These are phyloP conservation scores for Sinhomidia bicolor DNA, from an alignment of 2,888 invertebrate genomes.

Conservation along the genomic window DNA sequence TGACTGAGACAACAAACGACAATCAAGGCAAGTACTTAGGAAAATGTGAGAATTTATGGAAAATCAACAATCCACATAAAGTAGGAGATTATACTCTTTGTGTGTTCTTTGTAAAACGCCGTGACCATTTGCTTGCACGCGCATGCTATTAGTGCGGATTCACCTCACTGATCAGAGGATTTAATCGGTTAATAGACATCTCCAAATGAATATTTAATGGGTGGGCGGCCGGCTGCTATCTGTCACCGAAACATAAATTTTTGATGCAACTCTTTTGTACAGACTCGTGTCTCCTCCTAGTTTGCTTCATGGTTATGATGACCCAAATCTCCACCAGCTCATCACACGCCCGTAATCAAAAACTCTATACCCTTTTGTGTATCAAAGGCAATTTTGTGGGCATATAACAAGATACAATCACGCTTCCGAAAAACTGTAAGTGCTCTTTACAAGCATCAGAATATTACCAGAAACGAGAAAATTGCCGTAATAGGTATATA, in stretches of 20 bases:
- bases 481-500: too few species aligned
- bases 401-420: not conserved
- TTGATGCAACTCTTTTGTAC: slow-evolving; percentile 15
- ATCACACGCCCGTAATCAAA: slow-evolving; percentile 45
- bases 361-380: not conserved
- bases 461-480: too few species aligned
- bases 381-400: not conserved
- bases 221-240: slow-evolving; percentile 67
- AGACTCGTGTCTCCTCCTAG: slow-evolving; percentile 38
- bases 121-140: slow-evolving; percentile 58
- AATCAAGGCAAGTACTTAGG: not conserved
- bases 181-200: slow-evolving; percentile 63
- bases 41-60: not conserved
- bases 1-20: not conserved
- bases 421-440: not conserved
- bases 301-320: slow-evolving; percentile 29
- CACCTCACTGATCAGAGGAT: slow-evolving; percentile 45
- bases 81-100: slow-evolving; percentile 31
- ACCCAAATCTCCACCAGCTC: slow-evolving; percentile 23
- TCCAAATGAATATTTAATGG: slow-evolving; percentile 53
- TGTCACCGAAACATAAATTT: slow-evolving; percentile 58
- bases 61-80: slow-evolving; percentile 44
- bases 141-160: slow-evolving; percentile 55
- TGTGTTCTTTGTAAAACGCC: slow-evolving; percentile 18
- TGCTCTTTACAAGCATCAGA: too few species aligned